These are phyloP conservation scores for Schizopygopsis malacanthus DNA, from an alignment of 2,797 vertebrate species.

Conservation along the genomic window DNA sequence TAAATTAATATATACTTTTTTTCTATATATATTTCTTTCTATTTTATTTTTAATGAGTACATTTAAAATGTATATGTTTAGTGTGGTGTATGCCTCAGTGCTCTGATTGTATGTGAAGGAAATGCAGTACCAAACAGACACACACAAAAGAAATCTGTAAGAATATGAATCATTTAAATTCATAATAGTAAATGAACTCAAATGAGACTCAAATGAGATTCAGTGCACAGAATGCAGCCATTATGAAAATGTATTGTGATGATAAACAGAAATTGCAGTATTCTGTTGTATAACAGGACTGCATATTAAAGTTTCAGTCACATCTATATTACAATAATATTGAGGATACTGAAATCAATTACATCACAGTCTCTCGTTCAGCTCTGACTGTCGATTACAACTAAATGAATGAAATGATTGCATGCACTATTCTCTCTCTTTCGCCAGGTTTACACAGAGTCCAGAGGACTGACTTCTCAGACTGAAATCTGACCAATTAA, in stretches of 20 bases:
- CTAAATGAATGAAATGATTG: neutral
- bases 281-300: neutral
- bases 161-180: neutral
- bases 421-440: neutral
- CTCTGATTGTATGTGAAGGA: neutral
- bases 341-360: neutral
- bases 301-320: neutral
- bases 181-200: neutral
- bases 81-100: neutral
- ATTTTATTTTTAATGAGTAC: neutral
- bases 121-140: neutral
- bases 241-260: neutral
- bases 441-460: slow-evolving; percentile 23
- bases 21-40: neutral
- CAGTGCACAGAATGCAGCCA: neutral
- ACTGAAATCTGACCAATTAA: slow-evolving; percentile 31
- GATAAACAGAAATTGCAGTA: neutral
- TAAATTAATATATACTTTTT: too few relatives aligned
- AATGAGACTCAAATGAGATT: neutral
- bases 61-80: neutral
- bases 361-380: neutral
- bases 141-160: neutral
- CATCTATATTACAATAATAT: neutral
- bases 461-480: neutral
- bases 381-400: neutral